phyloP scores from a whole-genome alignment of 2,797 vertebrate species.

The Valencia hispanica region DNA sequence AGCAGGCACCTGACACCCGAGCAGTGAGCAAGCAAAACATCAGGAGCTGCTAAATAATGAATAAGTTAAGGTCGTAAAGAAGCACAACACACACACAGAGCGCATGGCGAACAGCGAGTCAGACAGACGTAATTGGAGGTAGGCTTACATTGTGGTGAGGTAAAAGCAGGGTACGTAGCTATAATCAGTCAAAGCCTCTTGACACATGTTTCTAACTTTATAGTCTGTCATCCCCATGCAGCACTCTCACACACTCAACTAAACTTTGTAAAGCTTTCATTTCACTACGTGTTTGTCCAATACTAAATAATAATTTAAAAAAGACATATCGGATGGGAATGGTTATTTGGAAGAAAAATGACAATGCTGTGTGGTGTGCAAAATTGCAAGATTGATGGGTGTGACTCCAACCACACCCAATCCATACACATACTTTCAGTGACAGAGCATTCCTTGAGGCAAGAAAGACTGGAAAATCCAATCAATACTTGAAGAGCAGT shows the following conservation, averaged over 20 bases:
- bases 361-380: constrained; percentile 20
- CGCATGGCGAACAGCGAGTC: constrained; percentile 64
- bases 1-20: constrained; percentile 76
- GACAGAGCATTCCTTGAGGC: constrained; percentile 37
- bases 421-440: constrained; percentile 10
- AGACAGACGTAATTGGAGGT: constrained; percentile 61
- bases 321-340: not conserved
- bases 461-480: constrained; percentile 32
- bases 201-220: constrained; percentile 59
- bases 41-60: constrained; percentile 77
- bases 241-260: constrained; percentile 5
- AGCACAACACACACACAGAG: constrained; percentile 19
- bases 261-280: not conserved
- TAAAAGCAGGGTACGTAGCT: constrained; percentile 57
- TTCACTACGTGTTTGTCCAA: constrained; percentile 8
- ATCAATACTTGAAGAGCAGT: constrained; percentile 1
- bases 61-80: constrained; percentile 57
- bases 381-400: constrained; percentile 55
- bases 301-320: not conserved
- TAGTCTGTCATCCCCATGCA: constrained; percentile 39
- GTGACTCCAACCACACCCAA: constrained; percentile 51
- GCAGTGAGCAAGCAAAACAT: constrained; percentile 67
- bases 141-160: constrained; percentile 58
- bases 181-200: constrained; percentile 60
- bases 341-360: constrained; percentile 21